Base-by-base conservation (phyloP, 2,888 invertebrate species). In the Osmoderma eremita region DNA sequence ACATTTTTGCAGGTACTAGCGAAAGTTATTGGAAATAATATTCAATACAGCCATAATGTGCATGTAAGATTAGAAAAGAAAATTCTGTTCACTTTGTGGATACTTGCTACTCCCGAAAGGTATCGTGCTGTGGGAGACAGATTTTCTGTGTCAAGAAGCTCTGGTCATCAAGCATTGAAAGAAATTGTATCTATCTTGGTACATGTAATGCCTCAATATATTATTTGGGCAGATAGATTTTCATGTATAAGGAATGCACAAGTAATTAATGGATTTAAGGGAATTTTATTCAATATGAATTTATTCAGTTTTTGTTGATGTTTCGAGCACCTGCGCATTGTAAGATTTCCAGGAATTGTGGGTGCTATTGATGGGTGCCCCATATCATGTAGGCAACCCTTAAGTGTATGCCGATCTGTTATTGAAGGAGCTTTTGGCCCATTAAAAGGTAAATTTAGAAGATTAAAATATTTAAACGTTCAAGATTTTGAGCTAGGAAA, bases 381-480 rank as follows among this genome's bases (percentile, higher is more conserved):
- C 48, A 41, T 66, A 8, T 50, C 61, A 8, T 62, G 49, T 15
- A 49, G 39, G 24, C 66, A 66, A 51, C 62, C 62, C 13, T 62
- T 66, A 22, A 56, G 66, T 18, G 18, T 18, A 5, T 49, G 61
- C 1, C 58, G 66, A 15, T 61, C 61, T 48, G 20, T 58, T 18
- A 70, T 69, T 36, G 69, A 70, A 58, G 13, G 58, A 48, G 50
- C 68, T 41, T 70, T 67, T 53, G 67, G 66, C 10, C 54, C 4
- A 1, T 30, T 69, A 10, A 69, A 69, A 39, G 69, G 67, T 8
- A 69, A 69, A 63, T 69, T 69, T 63, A n/a, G 69, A n/a, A 2
- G 69, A n/a, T 56, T 70, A 15, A 70, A 70, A 63, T 69, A 67
- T 20, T 15, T 70, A 36, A 63, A 70, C 63, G 51, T 70, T 1